Evolutionary conservation across 2,797 vertebrate genomes (phyloP), one percentile per base, ranked within the genome.

Genomic region (Siniperca scherzeri): DNA sequence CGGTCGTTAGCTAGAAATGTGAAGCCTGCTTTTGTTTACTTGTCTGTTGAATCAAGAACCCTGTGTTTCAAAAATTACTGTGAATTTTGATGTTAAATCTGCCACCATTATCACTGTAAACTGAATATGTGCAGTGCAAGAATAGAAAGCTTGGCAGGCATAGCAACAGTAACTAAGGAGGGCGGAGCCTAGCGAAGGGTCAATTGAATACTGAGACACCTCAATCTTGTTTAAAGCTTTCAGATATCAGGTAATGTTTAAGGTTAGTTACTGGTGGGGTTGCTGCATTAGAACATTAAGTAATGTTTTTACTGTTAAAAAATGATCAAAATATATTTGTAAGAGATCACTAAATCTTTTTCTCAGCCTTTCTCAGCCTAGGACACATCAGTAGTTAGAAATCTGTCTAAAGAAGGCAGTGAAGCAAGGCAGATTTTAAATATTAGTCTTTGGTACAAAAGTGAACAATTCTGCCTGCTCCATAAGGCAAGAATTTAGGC

Each of bases 381-480:
- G 44, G 56, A 64, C 27, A 71, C 70, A 67, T 60, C 25, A 25
- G 48, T 30, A 52, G 21, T 81, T 57, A 75, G 27, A 66, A 62
- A 52, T 36, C 27, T 60, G 36, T 70, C 53, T 33, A 25, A 62
- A 66, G 72, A 75, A 82, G 40, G 46, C 77, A 79, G 36, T 55
- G 78, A 75, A 77, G 81, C 68, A 61, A 74, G 55, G 66, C 36
- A 42, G 68, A 59, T 21, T 72, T 80, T 81, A 75, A 86, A 79
- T 69, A 74, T 78, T 82, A 69, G 85, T 79, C 71, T 77, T 42
- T 78, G 36, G 27, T 64, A 81, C 17, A 73, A 61, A n/a, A n/a
- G n/a, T n/a, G n/a, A n/a, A n/a, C n/a, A n/a, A n/a, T n/a, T n/a
- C n/a, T n/a, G n/a, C n/a, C n/a, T n/a, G n/a, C n/a, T n/a, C n/a